These are phyloP conservation scores for Telmatherina bonti DNA, from an alignment of 2,797 vertebrate genomes.

Conservation along the genomic window DNA sequence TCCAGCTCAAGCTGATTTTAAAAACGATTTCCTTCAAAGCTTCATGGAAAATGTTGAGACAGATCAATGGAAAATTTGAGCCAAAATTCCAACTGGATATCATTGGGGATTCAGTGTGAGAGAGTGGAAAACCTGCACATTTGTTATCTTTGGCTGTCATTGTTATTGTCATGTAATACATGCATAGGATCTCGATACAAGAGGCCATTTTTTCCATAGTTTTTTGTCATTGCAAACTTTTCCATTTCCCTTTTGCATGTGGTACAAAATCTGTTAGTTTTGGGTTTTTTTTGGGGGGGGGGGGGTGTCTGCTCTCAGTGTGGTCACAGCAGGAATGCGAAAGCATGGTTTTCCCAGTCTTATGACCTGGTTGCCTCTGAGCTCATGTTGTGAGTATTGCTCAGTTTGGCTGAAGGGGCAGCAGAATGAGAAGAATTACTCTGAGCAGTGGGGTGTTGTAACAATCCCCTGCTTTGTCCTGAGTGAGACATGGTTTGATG, in stretches of 20 bases:
- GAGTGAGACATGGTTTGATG: conserved; percentile 42
- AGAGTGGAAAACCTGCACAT: conserved; percentile 43
- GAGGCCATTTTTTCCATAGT: conserved; percentile 40
- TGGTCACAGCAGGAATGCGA: conserved; percentile 71
- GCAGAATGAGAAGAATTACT: conserved; percentile 52
- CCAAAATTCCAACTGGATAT: conserved; percentile 64
- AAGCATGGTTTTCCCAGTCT: conserved; percentile 65
- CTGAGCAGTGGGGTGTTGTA: conserved; percentile 40
- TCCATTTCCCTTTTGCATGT: conserved; percentile 55
- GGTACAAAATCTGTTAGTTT: conserved; percentile 46
- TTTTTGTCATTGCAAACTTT: conserved; percentile 67
- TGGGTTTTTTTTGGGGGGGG: conserved; percentile 2
- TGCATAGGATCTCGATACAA: conserved; percentile 28
- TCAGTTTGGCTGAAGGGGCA: conserved; percentile 55
- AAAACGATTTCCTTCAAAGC: conserved; percentile 35
- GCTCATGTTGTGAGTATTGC: conserved; percentile 67
- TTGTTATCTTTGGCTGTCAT: conserved; percentile 58
- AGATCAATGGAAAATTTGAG: conserved; percentile 54
- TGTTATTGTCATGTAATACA: conserved; percentile 58
- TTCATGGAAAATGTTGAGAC: conserved; percentile 64
- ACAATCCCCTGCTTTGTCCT: conserved; percentile 69
- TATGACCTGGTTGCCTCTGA: conserved; percentile 70
- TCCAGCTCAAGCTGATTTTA: conserved; percentile 32
- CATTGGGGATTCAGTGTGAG: conserved; percentile 35
- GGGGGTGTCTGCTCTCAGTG: conserved; percentile 36